Percentiles rank a stretch among this genome's conserved stretches.
These are phyloP conservation scores for Drosophila mercatorum DNA, from an alignment of 2,888 invertebrate species.

Conservation along the genomic window DNA sequence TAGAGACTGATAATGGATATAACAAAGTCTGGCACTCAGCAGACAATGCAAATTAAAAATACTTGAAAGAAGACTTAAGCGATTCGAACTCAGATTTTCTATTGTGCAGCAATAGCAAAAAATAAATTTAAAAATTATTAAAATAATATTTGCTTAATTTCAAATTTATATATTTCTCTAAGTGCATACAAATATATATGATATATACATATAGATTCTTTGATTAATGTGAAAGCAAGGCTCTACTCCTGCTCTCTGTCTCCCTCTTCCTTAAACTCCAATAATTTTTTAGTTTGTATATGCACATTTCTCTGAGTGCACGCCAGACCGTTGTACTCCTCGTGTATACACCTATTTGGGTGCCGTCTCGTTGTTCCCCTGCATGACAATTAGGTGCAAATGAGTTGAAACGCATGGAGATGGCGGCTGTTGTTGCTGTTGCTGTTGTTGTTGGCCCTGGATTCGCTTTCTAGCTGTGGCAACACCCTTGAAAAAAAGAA, in stretches of 20 bases:
- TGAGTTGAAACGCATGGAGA: slow-evolving; percentile 71
- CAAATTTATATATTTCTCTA: background rate
- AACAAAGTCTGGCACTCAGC: background rate
- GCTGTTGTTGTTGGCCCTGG: slow-evolving; percentile 5
- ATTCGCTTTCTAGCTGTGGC: slow-evolving; percentile 11
- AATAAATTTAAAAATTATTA: no score
- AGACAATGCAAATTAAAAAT: background rate
- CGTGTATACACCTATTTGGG: slow-evolving; percentile 10
- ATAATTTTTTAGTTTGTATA: no score
- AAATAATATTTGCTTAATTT: background rate
- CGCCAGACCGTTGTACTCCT: slow-evolving; percentile 1
- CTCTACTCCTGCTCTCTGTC: background rate
- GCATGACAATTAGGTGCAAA: slow-evolving; percentile 80
- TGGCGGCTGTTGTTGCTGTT: slow-evolving; percentile 7
- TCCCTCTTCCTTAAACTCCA: background rate
- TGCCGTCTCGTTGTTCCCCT: slow-evolving; percentile 20
- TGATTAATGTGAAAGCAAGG: background rate
- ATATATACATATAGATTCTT: background rate
- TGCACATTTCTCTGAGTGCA: slow-evolving; percentile 6
- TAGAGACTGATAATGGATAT: background rate
- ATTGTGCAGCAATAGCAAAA: background rate
- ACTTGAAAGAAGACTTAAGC: background rate
- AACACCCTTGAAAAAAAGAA: slow-evolving; percentile 53
- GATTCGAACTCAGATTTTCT: background rate
- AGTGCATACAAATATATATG: background rate